Base-by-base conservation (phyloP, 2,797 vertebrate species). In the Falco cherrug region DNA sequence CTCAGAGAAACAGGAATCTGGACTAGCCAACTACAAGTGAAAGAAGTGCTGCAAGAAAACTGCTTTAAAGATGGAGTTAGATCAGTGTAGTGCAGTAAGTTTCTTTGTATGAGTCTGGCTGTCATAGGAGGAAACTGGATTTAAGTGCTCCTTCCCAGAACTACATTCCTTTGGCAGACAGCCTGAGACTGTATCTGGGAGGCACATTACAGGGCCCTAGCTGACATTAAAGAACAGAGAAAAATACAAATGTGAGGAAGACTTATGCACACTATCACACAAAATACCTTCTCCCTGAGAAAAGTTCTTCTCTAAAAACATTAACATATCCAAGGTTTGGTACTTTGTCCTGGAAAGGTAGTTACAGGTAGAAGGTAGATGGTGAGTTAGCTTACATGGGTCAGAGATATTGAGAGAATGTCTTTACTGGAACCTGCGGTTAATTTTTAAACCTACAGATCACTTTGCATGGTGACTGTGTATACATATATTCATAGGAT, bases 121-220 rank as follows among this genome's bases (percentile, higher is more conserved):
- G 68, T 93, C 82, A 89, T 54, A 83, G 57, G 51, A 83, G 28
- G 71, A 91, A 83, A 57, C 60, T 70, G 71, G 45, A 70, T 90
- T 95, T 74, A 63, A 92, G 50, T 85, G 64, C 78, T 95, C 12
- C 60, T 93, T 94, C 84, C 16, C 65, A 87, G 82, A 64, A 93
- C 2, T 57, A 45, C 60, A 35, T 94, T 92, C 60, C 64, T 89
- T 89, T 96, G 95, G 89, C 94, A 95, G 84, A 25, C 56, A 96
- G 91, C 94, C 92, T 71, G 77, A 92, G 78, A 57, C 76, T 90
- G 16, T 78, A 68, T 93, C 65, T 94, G 84, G 54, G 89, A 95
- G 84, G 89, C 57, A 60, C 54, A 33, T 69, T 81, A 85, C 84
- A 91, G 84, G 73, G 80, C 61, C 51, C 1, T 9, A 65, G 50